These are phyloP conservation scores for Diadema setosum DNA, from an alignment of 35 echinoderm and acorn worm genomes.

Conservation along the genomic window DNA sequence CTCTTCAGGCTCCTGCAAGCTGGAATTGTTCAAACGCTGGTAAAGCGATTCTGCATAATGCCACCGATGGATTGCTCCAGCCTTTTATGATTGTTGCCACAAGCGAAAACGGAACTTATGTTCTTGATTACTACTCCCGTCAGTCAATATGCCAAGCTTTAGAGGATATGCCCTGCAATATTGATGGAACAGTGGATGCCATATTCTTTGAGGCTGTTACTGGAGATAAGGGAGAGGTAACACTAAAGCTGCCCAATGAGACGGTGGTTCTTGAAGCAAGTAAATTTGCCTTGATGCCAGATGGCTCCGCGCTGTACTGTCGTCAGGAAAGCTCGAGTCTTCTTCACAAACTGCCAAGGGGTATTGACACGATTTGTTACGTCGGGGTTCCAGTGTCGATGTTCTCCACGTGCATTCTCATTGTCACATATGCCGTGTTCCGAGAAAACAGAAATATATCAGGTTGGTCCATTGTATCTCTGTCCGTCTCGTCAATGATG, in stretches of 20 bases:
- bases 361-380: neutral
- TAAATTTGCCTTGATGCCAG: neutral
- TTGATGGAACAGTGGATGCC: neutral
- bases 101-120: neutral
- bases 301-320: conserved; percentile 14
- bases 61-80: neutral
- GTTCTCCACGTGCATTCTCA: neutral
- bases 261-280: neutral
- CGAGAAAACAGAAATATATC: conserved; percentile 4
- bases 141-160: neutral
- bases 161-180: neutral
- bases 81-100: neutral
- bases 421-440: conserved; percentile 20
- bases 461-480: conserved; percentile 1
- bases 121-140: neutral
- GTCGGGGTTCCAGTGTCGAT: conserved; percentile 1
- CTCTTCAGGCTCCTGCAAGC: neutral
- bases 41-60: neutral
- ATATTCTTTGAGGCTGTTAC: neutral
- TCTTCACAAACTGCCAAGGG: neutral
- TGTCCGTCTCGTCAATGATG: neutral
- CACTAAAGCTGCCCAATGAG: neutral
- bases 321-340: neutral
- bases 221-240: neutral
- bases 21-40: neutral